Evolutionary conservation across 2,113 vertebrate species (phyloP), one percentile per base, ranked within the genome.

Genomic region (Phainopepla nitens): DNA sequence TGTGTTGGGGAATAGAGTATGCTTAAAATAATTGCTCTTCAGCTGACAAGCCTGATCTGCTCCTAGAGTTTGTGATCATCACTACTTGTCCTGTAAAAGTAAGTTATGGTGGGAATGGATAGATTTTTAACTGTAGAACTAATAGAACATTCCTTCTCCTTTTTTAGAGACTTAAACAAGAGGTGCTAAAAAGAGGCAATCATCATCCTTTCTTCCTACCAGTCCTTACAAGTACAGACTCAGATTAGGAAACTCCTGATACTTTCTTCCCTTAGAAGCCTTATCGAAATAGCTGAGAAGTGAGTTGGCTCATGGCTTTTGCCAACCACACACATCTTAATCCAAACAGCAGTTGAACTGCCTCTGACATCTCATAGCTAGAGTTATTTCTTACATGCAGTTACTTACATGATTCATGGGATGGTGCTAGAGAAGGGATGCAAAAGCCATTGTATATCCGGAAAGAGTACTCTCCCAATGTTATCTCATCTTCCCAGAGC

Each of bases 401-500:
- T 49, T 39, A 39, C 39, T 39, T 39, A 39, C 39, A 39, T 90
- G 60, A 57, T 53, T 80, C 84, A 42, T 85, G 69, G 62, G 70
- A 61, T 70, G 36, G 20, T 92, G 39, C 91, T 87, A 19, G 42
- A 76, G 47, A n/a, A 51, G 64, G 56, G 41, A 90, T 86, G 35
- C 31, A 76, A 76, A 92, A 83, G 81, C 51, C 75, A 13, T 81
- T 51, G 56, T 58, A 45, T 90, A 96, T 97, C 97, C 96, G 47
- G 82, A 90, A 83, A 49, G 61, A 82, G 75, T 82, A 49, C 79
- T 90, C 78, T 71, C 84, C 64, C 93, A 66, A 21, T 87, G 87
- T 97, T 97, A 97, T 97, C 97, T 96, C 89, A 72, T 90, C 79
- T 95, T 94, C 50, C 60, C 96, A 97, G 95, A 93, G 70, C 49